Percentiles rank a stretch among this genome's conserved stretches.
These are phyloP conservation scores for Theonella swinhoei DNA, from an alignment of 37 sponge, comb jelly and placozoan species.

Conservation along the genomic window DNA sequence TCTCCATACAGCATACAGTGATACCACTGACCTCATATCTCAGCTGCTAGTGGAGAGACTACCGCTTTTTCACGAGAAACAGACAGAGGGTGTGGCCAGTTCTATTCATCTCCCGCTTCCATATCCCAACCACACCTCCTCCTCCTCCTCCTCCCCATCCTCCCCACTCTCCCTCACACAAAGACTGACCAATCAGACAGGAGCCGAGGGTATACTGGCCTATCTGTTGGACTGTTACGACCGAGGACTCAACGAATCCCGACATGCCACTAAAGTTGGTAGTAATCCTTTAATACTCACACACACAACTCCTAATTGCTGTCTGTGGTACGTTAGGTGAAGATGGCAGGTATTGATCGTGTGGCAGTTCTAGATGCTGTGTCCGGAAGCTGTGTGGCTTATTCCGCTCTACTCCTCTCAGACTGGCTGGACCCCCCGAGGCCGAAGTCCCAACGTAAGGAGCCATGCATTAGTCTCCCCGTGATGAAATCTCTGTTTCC, in stretches of 20 bases:
- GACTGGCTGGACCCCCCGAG: constrained; percentile 9
- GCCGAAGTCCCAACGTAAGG: not conserved
- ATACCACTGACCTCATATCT: constrained; percentile 27
- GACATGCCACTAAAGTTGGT: not conserved
- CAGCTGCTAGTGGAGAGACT: constrained; percentile 50
- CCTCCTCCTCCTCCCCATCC: not conserved
- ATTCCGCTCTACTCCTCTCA: constrained; percentile 26
- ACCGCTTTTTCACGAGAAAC: not conserved
- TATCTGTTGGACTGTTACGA: constrained; percentile 63
- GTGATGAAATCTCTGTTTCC: not conserved
- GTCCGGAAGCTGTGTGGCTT: constrained; percentile 13
- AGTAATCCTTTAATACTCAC: not conserved
- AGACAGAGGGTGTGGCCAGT: not conserved
- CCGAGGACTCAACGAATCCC: constrained; percentile 33
- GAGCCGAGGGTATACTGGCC: constrained; percentile 12
- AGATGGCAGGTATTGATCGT: not conserved
- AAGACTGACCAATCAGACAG: not conserved
- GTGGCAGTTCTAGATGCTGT: not conserved
- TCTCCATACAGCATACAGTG: not conserved
- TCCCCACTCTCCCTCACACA: not conserved
- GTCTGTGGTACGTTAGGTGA: not conserved
- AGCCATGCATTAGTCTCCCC: not conserved
- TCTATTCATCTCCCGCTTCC: not conserved
- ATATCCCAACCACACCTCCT: not conserved
- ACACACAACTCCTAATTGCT: not conserved